A percentile compares a stretch with the other conserved stretches of the same genome.
Evolutionary conservation across 2,797 vertebrate species (phyloP).

Genomic region (Pseudochirops cupreus): DNA sequence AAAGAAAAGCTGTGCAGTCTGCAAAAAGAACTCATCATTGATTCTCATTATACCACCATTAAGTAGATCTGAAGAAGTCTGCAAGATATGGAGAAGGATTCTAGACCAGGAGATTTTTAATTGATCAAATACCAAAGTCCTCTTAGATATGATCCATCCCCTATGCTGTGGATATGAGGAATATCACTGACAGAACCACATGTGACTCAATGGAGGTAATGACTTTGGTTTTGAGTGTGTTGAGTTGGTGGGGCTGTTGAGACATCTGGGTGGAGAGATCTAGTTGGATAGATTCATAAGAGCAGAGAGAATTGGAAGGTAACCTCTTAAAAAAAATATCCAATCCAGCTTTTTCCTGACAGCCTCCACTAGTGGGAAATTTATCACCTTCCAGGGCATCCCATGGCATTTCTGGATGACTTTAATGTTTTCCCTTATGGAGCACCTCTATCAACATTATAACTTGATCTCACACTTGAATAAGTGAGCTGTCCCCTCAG

Average conservation of each 20-base stretch:
- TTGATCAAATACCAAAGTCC: not conserved
- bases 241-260: not conserved
- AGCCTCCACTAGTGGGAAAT: not conserved
- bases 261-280: not conserved
- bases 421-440: too few species aligned
- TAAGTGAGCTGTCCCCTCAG: too few species aligned
- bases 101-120: not conserved
- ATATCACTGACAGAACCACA: too few species aligned
- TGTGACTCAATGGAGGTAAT: not conserved
- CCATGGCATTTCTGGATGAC: too few species aligned
- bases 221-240: not conserved
- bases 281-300: not conserved
- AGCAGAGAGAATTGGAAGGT: not conserved
- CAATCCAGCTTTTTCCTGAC: not conserved
- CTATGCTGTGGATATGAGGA: not conserved
- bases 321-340: not conserved
- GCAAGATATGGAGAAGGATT: not conserved
- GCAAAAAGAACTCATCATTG: not conserved
- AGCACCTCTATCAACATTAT: too few species aligned
- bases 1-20: not conserved
- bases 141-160: not conserved
- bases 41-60: not conserved
- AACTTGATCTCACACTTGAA: too few species aligned
- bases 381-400: too few species aligned
- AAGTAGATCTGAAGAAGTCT: not conserved